phyloP scores from a whole-genome alignment of 92 coral and sea anemone genomes.

The Metridium senile region DNA sequence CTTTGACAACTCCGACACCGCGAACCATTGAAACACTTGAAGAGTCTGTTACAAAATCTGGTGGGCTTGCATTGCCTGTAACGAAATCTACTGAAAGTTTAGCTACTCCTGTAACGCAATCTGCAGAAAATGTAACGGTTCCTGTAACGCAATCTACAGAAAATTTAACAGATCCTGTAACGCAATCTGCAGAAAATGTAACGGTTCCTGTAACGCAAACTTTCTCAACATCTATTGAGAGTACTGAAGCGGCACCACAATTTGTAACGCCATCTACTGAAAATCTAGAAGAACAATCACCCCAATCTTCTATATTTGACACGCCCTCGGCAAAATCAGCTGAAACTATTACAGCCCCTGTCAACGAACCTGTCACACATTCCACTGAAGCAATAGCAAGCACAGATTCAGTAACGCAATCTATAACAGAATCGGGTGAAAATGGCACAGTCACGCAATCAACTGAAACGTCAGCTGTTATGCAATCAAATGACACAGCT shows the following conservation, averaged over 20 bases:
- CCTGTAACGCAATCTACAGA: background rate
- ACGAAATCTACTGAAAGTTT: background rate
- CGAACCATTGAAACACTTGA: no score
- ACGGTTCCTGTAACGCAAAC: no score
- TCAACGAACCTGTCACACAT: background rate
- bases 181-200: background rate
- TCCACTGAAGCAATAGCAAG: background rate
- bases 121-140: background rate
- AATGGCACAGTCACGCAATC: background rate
- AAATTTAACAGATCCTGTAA: background rate
- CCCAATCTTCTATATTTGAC: background rate
- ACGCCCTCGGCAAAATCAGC: background rate
- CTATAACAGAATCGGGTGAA: background rate
- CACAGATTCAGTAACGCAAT: background rate
- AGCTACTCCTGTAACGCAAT: background rate
- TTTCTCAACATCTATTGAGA: no score
- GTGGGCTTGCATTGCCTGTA: background rate
- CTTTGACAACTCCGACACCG: background rate
- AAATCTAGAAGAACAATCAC: no score
- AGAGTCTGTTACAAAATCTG: background rate
- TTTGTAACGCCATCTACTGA: background rate
- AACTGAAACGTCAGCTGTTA: background rate
- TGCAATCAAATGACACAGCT: background rate
- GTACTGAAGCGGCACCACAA: no score
- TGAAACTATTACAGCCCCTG: background rate